Evolutionary conservation across 1,140 invertebrate genomes (phyloP), one percentile per base, ranked within the genome.

Genomic region (Macrobrachium rosenbergii): DNA sequence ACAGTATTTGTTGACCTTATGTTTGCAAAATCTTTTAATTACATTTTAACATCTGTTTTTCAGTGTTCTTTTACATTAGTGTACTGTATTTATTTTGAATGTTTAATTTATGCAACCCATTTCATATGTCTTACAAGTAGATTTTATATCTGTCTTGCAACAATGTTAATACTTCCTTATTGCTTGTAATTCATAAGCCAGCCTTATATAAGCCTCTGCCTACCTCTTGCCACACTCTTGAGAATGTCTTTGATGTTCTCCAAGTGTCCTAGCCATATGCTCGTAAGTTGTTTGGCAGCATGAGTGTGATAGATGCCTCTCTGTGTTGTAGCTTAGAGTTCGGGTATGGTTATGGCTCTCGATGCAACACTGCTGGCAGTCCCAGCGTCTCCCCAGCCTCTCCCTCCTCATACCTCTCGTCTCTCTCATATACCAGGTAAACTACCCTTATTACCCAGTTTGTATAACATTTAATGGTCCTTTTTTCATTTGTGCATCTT

Each of bases 381-480:
- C 84, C 84, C 60, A 82, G 52, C 45, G 72, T 82, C 69, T 87
- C 84, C 59, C 84, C 84, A 64, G 84, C 78, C 58, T 87, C 84
- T 43, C 84, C 84, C 78, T 87, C 78, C 84, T 87, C 84, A 58
- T 87, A 87, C 84, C 78, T 87, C 84, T 87, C 84, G 37, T 87
- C 84, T 87, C 84, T 81, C 78, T 87, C 84, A 59, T 87, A 87
- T 67, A 72, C 84, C 78, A 87, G 84, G 84, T 87, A 87, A 87
- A 84, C 52, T 52, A 77, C 11, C 21, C 19, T 19, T 64, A 64
- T 14, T 23, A 23, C 37, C 69, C 23, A 23, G 16, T 72, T 72
- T 72, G 14, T 72, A 43, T n/a, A 72, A 23, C 16, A 60, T 79
- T 76, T 76, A 19, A 19, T 78, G 12, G 12, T 58, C 23, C 3